Evolutionary conservation across 2,888 invertebrate species (phyloP).

Genomic region (Tipula lateralis): DNA sequence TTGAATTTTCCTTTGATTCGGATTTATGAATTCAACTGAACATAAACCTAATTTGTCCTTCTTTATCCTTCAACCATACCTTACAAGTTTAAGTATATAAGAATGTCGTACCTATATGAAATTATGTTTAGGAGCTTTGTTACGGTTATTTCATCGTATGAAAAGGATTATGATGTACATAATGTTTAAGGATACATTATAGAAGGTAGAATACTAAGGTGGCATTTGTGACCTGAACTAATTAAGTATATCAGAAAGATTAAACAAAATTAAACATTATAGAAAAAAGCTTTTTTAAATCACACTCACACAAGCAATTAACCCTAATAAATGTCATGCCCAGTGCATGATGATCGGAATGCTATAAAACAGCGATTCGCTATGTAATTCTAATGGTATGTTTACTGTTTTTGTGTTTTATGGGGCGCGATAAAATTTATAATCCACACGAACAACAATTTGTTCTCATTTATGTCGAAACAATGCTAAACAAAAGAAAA

Average conservation of each 20-base stretch:
- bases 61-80: not conserved
- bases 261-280: not conserved
- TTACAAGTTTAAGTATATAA: not conserved
- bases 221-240: not conserved
- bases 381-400: not conserved
- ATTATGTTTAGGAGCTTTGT: not conserved
- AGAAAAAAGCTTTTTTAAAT: not conserved
- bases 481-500: not conserved
- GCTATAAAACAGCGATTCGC: not conserved
- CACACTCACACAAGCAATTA: not conserved
- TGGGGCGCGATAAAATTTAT: not conserved
- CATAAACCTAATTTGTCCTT: not conserved
- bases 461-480: constrained; percentile 19
- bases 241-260: not conserved
- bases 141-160: not conserved
- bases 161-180: not conserved
- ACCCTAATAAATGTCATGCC: not conserved
- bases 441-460: constrained; percentile 9
- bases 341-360: not conserved
- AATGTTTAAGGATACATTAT: not conserved
- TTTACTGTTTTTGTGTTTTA: not conserved
- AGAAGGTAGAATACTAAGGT: not conserved
- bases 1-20: not conserved
- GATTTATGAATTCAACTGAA: not conserved
- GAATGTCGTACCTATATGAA: not conserved